Conservation (phyloP, 35 echinoderm and acorn worm genomes). For the Apostichopus japonicus region DNA sequence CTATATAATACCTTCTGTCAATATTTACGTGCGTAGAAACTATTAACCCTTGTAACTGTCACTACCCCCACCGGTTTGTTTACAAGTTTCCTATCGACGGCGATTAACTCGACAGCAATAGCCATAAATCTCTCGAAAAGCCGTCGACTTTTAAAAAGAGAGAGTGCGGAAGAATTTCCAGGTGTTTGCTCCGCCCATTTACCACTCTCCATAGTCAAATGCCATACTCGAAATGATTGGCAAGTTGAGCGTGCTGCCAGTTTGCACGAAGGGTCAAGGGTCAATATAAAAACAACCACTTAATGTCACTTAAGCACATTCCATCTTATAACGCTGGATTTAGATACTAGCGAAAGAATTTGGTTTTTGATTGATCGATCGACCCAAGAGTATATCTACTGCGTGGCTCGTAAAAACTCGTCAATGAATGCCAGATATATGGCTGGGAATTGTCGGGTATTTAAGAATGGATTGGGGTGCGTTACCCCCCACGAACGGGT, state of each 20-base stretch:
- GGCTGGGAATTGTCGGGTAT: background rate
- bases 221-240: background rate
- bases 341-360: background rate
- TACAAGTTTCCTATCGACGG: background rate
- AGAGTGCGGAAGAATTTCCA: background rate
- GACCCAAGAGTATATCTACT: background rate
- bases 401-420: background rate
- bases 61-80: constrained; percentile 5
- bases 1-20: background rate
- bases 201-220: background rate
- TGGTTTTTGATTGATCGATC: background rate
- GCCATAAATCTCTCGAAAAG: background rate
- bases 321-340: background rate
- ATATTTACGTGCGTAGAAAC: constrained; percentile 6
- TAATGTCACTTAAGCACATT: constrained; percentile 14
- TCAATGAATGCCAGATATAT: constrained; percentile 5
- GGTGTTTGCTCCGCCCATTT: constrained; percentile 8
- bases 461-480: background rate
- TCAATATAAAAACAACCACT: constrained; percentile 12
- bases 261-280: background rate
- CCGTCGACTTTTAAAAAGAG: background rate
- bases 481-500: background rate
- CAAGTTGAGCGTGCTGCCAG: constrained; percentile 3
- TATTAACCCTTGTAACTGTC: constrained; percentile 5
- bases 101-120: background rate